Evolutionary conservation across 2,797 vertebrate species (phyloP).

Genomic region (Hapalemur alaotrensis): DNA sequence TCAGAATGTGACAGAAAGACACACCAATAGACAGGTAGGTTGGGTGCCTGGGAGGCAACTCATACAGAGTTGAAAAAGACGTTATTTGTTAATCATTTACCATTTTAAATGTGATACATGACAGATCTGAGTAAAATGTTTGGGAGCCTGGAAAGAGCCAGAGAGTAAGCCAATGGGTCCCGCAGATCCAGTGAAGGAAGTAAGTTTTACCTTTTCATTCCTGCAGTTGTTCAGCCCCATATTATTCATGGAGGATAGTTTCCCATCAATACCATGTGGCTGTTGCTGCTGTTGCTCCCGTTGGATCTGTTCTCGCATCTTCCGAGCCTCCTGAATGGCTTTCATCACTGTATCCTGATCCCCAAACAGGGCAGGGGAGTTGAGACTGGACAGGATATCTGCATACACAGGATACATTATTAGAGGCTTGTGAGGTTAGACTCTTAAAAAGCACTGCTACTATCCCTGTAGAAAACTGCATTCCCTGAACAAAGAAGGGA

Average conservation of each 20-base stretch:
- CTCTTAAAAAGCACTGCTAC: background rate
- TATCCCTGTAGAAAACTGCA: background rate
- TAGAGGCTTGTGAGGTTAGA: slow-evolving; percentile 44
- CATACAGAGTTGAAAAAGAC: background rate
- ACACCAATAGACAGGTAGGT: background rate
- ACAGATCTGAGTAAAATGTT: background rate
- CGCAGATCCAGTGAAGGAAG: slow-evolving; percentile 1
- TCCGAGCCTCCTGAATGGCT: slow-evolving; percentile 98
- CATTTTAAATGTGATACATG: background rate
- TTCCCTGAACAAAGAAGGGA: background rate
- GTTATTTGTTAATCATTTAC: background rate
- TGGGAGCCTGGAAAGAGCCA: background rate
- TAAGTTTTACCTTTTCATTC: slow-evolving; percentile 91
- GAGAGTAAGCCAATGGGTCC: background rate
- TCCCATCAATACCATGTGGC: slow-evolving; percentile 94
- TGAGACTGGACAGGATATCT: slow-evolving; percentile 99
- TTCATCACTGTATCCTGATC: slow-evolving; percentile 99
- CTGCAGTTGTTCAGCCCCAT: slow-evolving; percentile 96
- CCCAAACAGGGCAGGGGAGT: slow-evolving; percentile 96
- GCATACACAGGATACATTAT: slow-evolving; percentile 67
- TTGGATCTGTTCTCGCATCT: slow-evolving; percentile 98
- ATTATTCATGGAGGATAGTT: slow-evolving; percentile 92
- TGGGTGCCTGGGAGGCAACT: background rate
- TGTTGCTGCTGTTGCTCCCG: slow-evolving; percentile 92
- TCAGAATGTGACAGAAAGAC: background rate